Conservation (phyloP, 2,888 invertebrate species). For the Amphipyra tragopoginis region DNA sequence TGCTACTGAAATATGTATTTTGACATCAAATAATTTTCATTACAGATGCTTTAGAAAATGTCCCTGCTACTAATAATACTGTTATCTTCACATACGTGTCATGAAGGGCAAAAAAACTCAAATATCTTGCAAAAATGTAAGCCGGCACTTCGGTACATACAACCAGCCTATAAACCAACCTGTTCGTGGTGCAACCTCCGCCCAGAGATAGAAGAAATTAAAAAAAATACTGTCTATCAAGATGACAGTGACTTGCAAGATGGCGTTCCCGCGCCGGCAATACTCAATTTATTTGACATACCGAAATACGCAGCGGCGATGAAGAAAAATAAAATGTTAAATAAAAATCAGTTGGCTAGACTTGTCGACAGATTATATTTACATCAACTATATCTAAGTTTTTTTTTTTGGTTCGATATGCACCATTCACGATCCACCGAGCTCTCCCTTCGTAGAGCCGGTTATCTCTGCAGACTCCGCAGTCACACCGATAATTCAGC, state of each 20-base stretch:
- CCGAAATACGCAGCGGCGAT: constrained; percentile 34
- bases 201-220: constrained; percentile 11
- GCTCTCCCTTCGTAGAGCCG: no score
- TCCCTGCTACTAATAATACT: constrained; percentile 21
- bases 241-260: constrained; percentile 10
- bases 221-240: not conserved
- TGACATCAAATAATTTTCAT: not conserved
- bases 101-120: constrained; percentile 1
- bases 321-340: constrained; percentile 17
- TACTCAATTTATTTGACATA: constrained; percentile 34
- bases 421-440: no score
- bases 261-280: constrained; percentile 15
- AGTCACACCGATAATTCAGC: no score
- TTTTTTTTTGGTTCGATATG: not conserved
- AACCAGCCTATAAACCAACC: not conserved
- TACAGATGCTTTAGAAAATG: constrained; percentile 28
- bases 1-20: no score
- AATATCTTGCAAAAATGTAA: not conserved
- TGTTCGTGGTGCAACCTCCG: constrained; percentile 38
- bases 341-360: constrained; percentile 19
- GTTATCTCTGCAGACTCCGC: no score
- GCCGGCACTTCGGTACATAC: constrained; percentile 18
- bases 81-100: constrained; percentile 20
- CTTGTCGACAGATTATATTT: constrained; percentile 33
- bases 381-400: constrained; percentile 7